phyloP scores from a whole-genome alignment of 1,140 invertebrate genomes.

The Drosophila tropicalis region DNA sequence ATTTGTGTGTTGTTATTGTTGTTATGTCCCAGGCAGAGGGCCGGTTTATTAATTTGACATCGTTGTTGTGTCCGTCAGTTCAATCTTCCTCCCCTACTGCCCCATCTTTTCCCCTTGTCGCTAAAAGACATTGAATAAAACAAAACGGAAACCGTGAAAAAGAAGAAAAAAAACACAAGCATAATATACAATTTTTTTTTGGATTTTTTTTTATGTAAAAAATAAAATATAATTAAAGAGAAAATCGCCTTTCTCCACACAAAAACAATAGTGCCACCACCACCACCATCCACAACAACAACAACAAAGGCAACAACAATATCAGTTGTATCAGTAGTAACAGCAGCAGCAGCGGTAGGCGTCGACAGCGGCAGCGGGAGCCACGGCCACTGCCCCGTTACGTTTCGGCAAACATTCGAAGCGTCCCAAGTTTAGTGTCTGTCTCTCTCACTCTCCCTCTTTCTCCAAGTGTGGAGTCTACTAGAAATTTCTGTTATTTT shows the following conservation, averaged over 20 bases:
- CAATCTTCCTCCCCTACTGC: not conserved
- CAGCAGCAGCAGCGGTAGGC: constrained; percentile 22
- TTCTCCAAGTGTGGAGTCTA: constrained; percentile 52
- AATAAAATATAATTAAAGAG: constrained; percentile 82
- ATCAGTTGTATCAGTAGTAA: constrained; percentile 26
- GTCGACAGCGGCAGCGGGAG: constrained; percentile 42
- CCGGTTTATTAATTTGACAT: constrained; percentile 80
- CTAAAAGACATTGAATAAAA: constrained; percentile 48
- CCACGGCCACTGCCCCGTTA: constrained; percentile 79
- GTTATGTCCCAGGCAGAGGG: constrained; percentile 49
- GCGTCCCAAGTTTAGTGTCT: constrained; percentile 42
- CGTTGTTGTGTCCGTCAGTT: constrained; percentile 48
- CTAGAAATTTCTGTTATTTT: constrained; percentile 79
- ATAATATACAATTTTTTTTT: constrained; percentile 57
- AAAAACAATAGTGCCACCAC: constrained; percentile 75
- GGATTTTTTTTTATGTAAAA: constrained; percentile 61
- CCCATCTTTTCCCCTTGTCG: constrained; percentile 15
- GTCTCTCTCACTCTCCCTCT: constrained; percentile 20
- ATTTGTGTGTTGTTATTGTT: constrained; percentile 30
- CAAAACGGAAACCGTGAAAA: constrained; percentile 66
- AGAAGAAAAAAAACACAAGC: constrained; percentile 40
- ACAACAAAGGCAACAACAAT: constrained; percentile 24
- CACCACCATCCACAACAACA: constrained; percentile 41
- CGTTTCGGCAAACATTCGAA: constrained; percentile 76
- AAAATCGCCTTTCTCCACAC: constrained; percentile 78